A percentile compares a stretch with the other conserved stretches of the same genome.
Conservation (phyloP, 1,140 invertebrate species). For the Lordiphosa collinella region DNA sequence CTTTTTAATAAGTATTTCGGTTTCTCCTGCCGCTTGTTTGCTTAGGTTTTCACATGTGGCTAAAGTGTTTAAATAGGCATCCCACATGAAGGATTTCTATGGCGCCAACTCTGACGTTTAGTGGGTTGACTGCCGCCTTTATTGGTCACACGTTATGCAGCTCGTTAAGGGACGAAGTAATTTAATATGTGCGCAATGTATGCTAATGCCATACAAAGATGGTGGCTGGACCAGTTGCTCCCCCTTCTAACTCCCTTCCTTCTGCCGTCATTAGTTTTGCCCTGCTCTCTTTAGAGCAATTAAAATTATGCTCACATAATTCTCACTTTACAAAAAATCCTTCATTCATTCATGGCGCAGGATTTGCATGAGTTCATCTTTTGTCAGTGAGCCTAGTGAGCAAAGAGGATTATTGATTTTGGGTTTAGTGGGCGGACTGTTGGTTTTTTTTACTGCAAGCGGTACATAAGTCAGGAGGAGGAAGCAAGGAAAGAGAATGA, state of each 20-base stretch:
- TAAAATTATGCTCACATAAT: constrained; percentile 58
- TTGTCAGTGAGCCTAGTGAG: constrained; percentile 44
- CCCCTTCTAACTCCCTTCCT: too few relatives aligned
- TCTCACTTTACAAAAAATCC: constrained; percentile 26
- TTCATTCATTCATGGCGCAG: constrained; percentile 5
- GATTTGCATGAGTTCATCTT: constrained; percentile 44
- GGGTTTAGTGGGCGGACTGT: constrained; percentile 16
- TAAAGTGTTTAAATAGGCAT: constrained; percentile 62
- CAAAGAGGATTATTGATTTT: constrained; percentile 70
- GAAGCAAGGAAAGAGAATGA: constrained; percentile 14
- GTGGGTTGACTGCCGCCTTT: constrained; percentile 19
- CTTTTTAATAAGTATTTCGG: constrained; percentile 63
- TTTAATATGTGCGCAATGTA: constrained; percentile 59
- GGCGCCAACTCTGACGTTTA: constrained; percentile 17
- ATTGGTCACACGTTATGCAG: constrained; percentile 39
- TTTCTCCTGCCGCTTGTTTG: constrained; percentile 48
- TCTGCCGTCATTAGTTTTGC: constrained; percentile 44
- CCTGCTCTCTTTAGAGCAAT: constrained; percentile 45
- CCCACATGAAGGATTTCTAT: constrained; percentile 27
- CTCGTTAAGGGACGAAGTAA: constrained; percentile 45
- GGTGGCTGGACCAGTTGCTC: neutral
- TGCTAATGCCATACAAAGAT: constrained; percentile 30
- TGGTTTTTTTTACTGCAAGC: constrained; percentile 18
- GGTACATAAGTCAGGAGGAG: constrained; percentile 17
- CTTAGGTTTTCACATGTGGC: constrained; percentile 36